Base-by-base conservation (phyloP, 2,113 vertebrate genomes). In the Mastomys coucha region DNA sequence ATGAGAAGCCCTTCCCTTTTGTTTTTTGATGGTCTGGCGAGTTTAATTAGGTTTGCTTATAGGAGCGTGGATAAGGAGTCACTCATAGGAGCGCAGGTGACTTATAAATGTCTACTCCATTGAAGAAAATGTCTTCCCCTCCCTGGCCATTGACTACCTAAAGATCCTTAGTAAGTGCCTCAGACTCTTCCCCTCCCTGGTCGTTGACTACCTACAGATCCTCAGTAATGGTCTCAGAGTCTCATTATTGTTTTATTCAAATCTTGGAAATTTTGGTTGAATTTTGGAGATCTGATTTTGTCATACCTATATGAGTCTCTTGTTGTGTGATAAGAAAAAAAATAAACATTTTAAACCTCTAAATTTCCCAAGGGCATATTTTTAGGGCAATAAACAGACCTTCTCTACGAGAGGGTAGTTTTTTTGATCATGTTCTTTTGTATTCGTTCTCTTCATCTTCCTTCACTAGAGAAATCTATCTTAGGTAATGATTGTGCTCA, bases 381-480 rank as follows among this genome's bases (percentile, higher is more conserved):
- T 75, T 93, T 26, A 3, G 19, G 65, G 17, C 77, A 42, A 73
- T 76, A n/a, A 86, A 81, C 42, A 93, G 0, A 91, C 53, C 85
- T 87, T 87, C 24, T 92, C 17, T 2, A 12, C 19, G 36, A 92
- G 31, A 53, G 67, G n/a, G 7, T 76, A 33, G 7, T 80, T 20
- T 67, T 67, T 94, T 96, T 91, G 70, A 49, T 84, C 22, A 42
- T 82, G 49, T 65, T 70, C 22, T 69, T 91, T 91, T 84, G 65
- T 95, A 49, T 7, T 7, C 88, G 45, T 39, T 75, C 42, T 84
- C 76, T 81, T 53, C 31, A 31, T 75, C 49, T 92, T 93, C n/a
- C 26, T 58, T 36, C 49, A 16, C 75, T 58, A 77, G 67, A 95
- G 20, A 45, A 24, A 53, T 16, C 6, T 26, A 63, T 91, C 96